Evolutionary conservation across 2,797 vertebrate species (phyloP).

Genomic region (Myripristis murdjan): DNA sequence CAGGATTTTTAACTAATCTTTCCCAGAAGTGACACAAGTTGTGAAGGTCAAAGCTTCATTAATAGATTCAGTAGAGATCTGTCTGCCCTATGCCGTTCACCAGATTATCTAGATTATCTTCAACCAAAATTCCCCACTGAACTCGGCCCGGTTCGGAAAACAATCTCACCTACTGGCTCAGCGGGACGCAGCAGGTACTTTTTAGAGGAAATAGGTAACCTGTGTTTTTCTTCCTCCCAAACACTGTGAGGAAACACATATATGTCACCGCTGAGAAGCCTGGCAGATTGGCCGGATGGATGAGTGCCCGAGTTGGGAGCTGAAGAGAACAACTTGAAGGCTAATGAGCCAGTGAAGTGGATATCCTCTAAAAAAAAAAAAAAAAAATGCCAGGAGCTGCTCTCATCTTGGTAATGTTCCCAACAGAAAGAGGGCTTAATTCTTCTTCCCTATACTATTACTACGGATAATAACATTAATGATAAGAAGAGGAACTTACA

Average conservation of each 20-base stretch:
- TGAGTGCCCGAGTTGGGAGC: constrained; percentile 59
- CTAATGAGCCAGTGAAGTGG: constrained; percentile 79
- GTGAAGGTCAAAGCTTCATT: too few relatives aligned
- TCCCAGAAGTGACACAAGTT: too few relatives aligned
- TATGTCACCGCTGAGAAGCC: constrained; percentile 26
- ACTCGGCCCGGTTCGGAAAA: background rate
- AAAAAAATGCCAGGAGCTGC: constrained; percentile 69
- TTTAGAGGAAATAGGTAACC: background rate
- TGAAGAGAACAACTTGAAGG: constrained; percentile 74
- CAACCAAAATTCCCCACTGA: background rate
- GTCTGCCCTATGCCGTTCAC: background rate
- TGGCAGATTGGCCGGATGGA: constrained; percentile 51
- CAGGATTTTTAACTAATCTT: too few relatives aligned
- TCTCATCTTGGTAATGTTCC: constrained; percentile 57
- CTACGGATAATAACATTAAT: too few relatives aligned
- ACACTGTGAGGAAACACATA: constrained; percentile 31
- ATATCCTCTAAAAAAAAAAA: constrained; percentile 73
- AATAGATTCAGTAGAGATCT: background rate
- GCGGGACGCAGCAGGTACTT: background rate
- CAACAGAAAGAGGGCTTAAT: constrained; percentile 58
- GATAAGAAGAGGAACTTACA: too few relatives aligned
- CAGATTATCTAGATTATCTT: constrained; percentile 1
- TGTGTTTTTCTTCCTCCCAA: constrained; percentile 13
- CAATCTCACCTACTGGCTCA: background rate
- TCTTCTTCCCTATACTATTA: too few relatives aligned